These are phyloP conservation scores for Apeira syringaria DNA, from an alignment of 2,888 invertebrate genomes.

Conservation along the genomic window DNA sequence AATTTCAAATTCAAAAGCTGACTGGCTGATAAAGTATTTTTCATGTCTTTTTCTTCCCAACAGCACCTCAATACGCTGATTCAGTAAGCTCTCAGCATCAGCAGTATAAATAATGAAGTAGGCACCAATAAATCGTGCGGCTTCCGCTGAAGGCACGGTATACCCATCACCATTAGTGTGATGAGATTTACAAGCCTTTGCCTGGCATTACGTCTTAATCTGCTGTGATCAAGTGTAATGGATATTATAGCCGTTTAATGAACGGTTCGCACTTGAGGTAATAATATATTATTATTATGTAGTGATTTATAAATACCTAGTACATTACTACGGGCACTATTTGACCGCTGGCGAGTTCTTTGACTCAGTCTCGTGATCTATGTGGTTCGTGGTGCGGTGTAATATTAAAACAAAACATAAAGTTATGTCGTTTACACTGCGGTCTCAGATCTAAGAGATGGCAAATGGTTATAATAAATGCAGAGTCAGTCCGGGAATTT, in stretches of 20 bases:
- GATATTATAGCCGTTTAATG: conserved; percentile 20
- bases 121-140: conserved; percentile 13
- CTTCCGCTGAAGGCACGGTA: conserved; percentile 16
- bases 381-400: background rate
- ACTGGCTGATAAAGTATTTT: no score
- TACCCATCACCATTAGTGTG: conserved; percentile 16
- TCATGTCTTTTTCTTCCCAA: no score
- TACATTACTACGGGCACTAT: conserved; percentile 9
- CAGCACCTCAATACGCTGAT: conserved; percentile 3
- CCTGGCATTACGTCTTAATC: conserved; percentile 15
- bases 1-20: no score
- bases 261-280: conserved; percentile 16
- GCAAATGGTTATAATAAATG: no score
- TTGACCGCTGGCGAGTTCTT: conserved; percentile 17
- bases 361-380: conserved; percentile 10
- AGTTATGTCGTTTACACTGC: no score
- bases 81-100: background rate
- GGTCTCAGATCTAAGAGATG: no score
- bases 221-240: conserved; percentile 19
- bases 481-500: no score
- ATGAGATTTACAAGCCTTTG: conserved; percentile 12
- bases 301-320: conserved; percentile 19
- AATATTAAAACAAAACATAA: no score
- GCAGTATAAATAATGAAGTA: conserved; percentile 8
- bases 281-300: conserved; percentile 16